Evolutionary conservation across 2,888 invertebrate genomes (phyloP).

Genomic region (Zaprionus lineosus): DNA sequence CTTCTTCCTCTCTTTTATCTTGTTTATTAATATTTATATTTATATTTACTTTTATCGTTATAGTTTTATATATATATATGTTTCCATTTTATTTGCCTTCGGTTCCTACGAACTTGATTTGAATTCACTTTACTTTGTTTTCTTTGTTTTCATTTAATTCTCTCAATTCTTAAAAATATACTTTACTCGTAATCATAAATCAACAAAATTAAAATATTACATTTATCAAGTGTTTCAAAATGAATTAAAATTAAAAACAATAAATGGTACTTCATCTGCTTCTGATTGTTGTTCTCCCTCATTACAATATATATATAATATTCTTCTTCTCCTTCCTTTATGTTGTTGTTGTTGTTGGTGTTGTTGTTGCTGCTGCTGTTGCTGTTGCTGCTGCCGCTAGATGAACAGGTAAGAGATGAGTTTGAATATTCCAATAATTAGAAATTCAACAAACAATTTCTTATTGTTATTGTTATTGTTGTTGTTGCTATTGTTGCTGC

Average conservation of each 20-base stretch:
- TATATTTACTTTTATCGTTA: no score
- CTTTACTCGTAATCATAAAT: constrained; percentile 71
- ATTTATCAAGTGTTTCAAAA: constrained; percentile 64
- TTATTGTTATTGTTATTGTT: constrained; percentile 36
- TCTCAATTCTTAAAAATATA: constrained; percentile 57
- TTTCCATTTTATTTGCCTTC: no score
- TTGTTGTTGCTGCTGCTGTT: constrained; percentile 13
- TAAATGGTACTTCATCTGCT: constrained; percentile 33
- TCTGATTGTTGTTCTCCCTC: constrained; percentile 13
- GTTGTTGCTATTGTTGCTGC: constrained; percentile 33
- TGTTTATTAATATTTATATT: no score
- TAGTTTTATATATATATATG: no score
- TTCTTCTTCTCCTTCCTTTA: no score
- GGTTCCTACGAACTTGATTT: no score
- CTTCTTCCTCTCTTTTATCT: constrained; percentile 5
- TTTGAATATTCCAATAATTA: no score
- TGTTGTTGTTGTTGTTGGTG: constrained; percentile 11
- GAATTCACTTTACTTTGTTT: no score
- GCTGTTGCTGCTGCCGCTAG: constrained; percentile 1
- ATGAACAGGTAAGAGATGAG: no score
- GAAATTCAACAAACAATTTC: no score
- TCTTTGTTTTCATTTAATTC: constrained; percentile 30
- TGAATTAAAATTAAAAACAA: no score
- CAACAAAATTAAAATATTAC: constrained; percentile 72
- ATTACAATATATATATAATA: no score